Evolutionary conservation across 2,113 vertebrate genomes (phyloP).

Genomic region (Leptobrachium ailaonicum): DNA sequence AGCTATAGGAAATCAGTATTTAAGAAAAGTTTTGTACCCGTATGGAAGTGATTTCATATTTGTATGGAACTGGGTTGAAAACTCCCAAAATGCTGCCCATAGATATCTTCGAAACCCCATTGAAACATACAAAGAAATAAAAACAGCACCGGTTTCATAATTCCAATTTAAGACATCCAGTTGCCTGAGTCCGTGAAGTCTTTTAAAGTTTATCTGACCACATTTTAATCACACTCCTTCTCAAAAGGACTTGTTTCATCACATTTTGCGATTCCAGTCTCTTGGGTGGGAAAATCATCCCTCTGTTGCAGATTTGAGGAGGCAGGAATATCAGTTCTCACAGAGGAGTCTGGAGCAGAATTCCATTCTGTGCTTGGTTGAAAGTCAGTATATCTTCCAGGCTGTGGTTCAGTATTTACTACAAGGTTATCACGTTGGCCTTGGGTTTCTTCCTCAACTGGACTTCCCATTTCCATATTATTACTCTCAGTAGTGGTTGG

Average conservation of each 20-base stretch:
- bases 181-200: no score
- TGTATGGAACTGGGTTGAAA: no score
- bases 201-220: no score
- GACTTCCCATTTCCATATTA: constrained; percentile 75
- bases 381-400: constrained; percentile 57
- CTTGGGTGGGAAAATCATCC: constrained; percentile 62
- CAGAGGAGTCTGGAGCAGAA: neutral
- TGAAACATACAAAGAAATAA: no score
- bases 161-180: no score
- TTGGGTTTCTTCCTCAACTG: constrained; percentile 85
- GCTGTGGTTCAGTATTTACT: constrained; percentile 66
- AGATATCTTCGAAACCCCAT: no score
- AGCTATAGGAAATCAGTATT: no score
- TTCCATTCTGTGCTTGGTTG: constrained; percentile 39
- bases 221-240: no score
- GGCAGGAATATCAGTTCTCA: constrained; percentile 59
- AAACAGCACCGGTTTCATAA: no score
- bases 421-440: constrained; percentile 72
- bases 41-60: no score
- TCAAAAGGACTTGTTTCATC: neutral
- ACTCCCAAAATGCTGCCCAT: no score
- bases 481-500: constrained; percentile 42
- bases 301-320: constrained; percentile 53
- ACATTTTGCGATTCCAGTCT: constrained; percentile 63
- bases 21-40: no score